Evolutionary conservation across 1,140 invertebrate genomes (phyloP).

Genomic region (Panagrolaimus sp.): DNA sequence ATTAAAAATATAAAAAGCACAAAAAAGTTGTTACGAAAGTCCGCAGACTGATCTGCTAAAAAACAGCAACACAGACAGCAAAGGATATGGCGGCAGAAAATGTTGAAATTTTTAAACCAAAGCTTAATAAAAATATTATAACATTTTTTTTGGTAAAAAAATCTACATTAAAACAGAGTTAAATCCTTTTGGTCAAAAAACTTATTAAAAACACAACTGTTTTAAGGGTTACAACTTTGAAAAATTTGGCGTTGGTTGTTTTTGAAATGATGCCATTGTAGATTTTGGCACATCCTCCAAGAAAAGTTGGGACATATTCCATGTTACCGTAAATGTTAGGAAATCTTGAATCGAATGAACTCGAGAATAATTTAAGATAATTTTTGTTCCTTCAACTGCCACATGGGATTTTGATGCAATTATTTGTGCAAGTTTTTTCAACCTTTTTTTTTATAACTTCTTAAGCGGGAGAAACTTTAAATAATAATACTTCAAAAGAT

Average conservation of each 20-base stretch:
- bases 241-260: conserved; percentile 2
- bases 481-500: background rate
- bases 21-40: no score
- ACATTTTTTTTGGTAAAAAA: no score
- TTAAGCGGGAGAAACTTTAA: background rate
- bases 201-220: no score
- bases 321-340: conserved; percentile 62
- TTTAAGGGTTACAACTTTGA: background rate
- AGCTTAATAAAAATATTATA: no score
- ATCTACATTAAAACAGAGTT: no score
- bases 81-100: no score
- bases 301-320: conserved; percentile 8
- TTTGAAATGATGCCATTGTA: background rate
- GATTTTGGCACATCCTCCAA: background rate
- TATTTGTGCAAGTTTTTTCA: conserved; percentile 69
- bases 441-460: background rate
- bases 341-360: conserved; percentile 64
- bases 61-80: no score
- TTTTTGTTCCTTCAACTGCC: conserved; percentile 81
- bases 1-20: no score
- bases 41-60: no score
- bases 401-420: conserved; percentile 86
- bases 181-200: no score
- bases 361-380: conserved; percentile 74
- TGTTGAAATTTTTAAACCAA: no score